Conservation (phyloP, 1,140 invertebrate species). For the Drosophila elegans region DNA sequence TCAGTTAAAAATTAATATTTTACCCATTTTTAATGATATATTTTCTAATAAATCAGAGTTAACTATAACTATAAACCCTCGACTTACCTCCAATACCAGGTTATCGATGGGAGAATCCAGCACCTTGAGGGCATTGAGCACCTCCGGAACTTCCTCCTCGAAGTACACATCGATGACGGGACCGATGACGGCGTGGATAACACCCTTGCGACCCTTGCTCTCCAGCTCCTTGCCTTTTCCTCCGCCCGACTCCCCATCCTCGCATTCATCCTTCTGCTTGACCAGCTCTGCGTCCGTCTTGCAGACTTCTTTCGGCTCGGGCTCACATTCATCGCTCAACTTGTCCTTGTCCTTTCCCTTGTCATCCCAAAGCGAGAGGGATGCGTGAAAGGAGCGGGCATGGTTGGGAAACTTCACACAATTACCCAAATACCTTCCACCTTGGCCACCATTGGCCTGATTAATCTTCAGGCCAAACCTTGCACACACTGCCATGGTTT, state of each 20-base stretch:
- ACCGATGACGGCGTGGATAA: constrained; percentile 89
- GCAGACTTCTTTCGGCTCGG: constrained; percentile 4
- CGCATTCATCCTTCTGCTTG: constrained; percentile 61
- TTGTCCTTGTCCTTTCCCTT: constrained; percentile 7
- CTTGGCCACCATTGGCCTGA: neutral
- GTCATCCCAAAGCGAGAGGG: constrained; percentile 4
- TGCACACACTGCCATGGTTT: constrained; percentile 12
- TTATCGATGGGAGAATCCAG: constrained; percentile 87
- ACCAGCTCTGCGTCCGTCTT: neutral
- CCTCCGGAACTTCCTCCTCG: constrained; percentile 91
- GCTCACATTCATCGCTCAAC: constrained; percentile 12
- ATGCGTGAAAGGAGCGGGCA: constrained; percentile 9
- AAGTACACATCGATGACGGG: constrained; percentile 95
- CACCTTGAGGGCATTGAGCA: constrained; percentile 93
- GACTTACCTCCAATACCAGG: constrained; percentile 89
- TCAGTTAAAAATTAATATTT: too few relatives aligned
- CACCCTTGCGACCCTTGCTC: constrained; percentile 44
- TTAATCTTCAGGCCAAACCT: constrained; percentile 4
- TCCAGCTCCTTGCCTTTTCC: constrained; percentile 9
- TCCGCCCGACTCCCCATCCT: neutral
- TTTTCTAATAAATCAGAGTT: too few relatives aligned
- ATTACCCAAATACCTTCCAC: neutral
- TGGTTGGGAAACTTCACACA: neutral
- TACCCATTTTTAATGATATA: neutral
- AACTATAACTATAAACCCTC: too few relatives aligned